phyloP scores from a whole-genome alignment of 2,888 invertebrate genomes.

The Megamerina dolium region DNA sequence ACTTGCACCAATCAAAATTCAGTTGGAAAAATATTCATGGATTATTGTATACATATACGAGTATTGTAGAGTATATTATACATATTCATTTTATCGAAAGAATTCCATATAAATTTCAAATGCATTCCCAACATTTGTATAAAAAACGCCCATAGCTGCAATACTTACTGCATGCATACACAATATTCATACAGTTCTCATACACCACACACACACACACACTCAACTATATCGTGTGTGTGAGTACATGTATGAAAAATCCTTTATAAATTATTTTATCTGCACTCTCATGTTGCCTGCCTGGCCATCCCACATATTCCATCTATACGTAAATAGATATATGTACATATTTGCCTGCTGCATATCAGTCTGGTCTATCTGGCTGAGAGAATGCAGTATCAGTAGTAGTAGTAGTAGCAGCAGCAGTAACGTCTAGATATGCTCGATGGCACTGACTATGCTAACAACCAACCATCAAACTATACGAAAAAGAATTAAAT shows the following conservation, averaged over 20 bases:
- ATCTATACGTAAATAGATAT: too few species aligned
- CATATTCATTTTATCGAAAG: too few species aligned
- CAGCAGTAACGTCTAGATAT: slow-evolving; percentile 6
- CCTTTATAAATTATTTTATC: too few species aligned
- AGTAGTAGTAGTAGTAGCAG: background rate
- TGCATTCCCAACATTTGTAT: background rate
- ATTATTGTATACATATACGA: background rate
- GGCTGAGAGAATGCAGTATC: too few species aligned
- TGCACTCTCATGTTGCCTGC: background rate
- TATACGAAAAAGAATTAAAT: too few species aligned
- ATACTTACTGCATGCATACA: background rate
- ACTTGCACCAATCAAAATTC: background rate
- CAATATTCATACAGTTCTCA: background rate
- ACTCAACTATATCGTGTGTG: background rate
- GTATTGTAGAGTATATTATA: too few species aligned
- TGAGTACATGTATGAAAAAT: too few species aligned
- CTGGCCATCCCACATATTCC: background rate
- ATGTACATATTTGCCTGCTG: too few species aligned
- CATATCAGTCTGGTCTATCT: too few species aligned
- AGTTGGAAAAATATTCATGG: background rate
- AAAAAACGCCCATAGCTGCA: background rate
- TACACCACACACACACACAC: background rate
- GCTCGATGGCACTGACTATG: too few species aligned
- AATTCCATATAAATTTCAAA: too few species aligned
- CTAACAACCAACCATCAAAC: too few species aligned